These are phyloP conservation scores for Chaetorhynchus papuensis DNA, from an alignment of 2,113 vertebrate genomes.

Conservation along the genomic window DNA sequence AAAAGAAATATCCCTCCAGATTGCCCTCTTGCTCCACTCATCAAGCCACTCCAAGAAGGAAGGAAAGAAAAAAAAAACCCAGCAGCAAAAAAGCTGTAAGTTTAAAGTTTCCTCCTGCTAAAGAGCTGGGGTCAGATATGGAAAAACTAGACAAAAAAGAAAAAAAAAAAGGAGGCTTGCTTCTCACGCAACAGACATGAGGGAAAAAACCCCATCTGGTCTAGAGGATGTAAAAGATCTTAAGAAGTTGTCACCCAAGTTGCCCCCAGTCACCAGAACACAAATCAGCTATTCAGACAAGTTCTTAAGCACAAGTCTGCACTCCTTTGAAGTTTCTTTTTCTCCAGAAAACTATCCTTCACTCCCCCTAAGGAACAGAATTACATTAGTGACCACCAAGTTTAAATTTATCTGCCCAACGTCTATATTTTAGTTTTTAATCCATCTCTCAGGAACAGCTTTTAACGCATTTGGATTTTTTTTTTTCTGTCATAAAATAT, in stretches of 20 bases:
- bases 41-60: not conserved
- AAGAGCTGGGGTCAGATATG: not conserved
- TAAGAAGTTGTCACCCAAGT: not conserved
- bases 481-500: slow-evolving; percentile 78
- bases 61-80: not conserved
- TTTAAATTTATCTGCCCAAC: slow-evolving; percentile 64
- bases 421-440: slow-evolving; percentile 51
- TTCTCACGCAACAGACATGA: not conserved
- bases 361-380: not conserved
- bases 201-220: not conserved
- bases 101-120: not conserved
- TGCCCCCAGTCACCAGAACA: not conserved
- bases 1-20: not conserved
- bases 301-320: not conserved
- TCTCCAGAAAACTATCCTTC: not conserved
- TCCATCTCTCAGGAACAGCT: slow-evolving; percentile 69
- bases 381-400: slow-evolving; percentile 50
- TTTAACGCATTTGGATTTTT: slow-evolving; percentile 72
- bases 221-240: not conserved
- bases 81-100: not conserved
- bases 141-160: not conserved
- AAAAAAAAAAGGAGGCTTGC: not conserved
- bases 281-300: not conserved
- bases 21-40: not conserved
- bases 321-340: not conserved